phyloP scores from a whole-genome alignment of 2,888 invertebrate species.

The Drosophila siamana region DNA sequence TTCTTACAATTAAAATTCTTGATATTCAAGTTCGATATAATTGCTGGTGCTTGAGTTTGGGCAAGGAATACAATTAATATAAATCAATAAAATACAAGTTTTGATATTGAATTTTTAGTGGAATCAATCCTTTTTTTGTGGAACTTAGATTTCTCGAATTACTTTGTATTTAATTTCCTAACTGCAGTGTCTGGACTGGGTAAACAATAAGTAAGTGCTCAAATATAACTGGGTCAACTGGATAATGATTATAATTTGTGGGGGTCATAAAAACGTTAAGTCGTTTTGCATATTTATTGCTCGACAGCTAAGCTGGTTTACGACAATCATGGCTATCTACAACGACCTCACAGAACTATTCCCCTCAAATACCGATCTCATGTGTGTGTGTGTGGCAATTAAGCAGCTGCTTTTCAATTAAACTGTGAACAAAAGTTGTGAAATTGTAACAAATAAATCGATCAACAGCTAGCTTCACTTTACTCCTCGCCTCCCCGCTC shows the following conservation, averaged over 20 bases:
- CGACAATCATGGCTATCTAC: conserved; percentile 8
- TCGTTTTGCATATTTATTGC: neutral
- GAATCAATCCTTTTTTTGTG: no score
- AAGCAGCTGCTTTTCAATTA: conserved; percentile 30
- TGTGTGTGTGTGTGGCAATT: neutral
- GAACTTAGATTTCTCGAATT: neutral
- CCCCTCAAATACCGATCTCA: neutral
- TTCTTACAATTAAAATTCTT: no score
- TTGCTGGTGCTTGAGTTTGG: no score
- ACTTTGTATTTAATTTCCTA: neutral
- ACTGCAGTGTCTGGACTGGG: no score
- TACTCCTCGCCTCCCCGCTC: neutral
- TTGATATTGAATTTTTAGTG: no score
- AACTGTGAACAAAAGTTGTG: conserved; percentile 38
- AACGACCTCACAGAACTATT: neutral
- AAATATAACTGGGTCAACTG: conserved; percentile 22
- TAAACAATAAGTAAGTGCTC: neutral
- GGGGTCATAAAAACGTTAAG: neutral
- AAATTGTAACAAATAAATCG: conserved; percentile 35
- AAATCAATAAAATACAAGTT: no score
- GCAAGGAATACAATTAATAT: no score
- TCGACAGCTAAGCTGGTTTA: conserved; percentile 4
- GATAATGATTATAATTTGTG: conserved; percentile 15
- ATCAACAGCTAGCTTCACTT: neutral
- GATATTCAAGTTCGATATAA: no score